Conservation (phyloP, 2,797 vertebrate species). For the Artibeus lituratus region DNA sequence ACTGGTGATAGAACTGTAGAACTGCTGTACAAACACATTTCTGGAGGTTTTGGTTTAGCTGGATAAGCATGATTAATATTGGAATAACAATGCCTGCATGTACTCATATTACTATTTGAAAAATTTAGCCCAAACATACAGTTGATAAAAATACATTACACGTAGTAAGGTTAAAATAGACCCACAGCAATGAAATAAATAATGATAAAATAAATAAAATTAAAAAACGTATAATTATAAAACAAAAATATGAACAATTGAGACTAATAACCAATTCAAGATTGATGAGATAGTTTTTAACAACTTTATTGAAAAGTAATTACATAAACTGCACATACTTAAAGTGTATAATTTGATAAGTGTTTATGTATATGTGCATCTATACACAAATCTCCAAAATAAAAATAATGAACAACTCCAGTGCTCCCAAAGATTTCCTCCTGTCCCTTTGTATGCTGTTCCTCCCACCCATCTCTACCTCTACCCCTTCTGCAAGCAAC, state of each 20-base stretch:
- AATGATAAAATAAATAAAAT: background rate
- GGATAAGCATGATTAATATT: background rate
- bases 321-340: background rate
- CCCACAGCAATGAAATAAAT: background rate
- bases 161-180: background rate
- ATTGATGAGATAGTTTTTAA: background rate
- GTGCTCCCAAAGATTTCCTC: background rate
- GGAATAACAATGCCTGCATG: background rate
- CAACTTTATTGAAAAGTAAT: background rate
- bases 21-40: background rate
- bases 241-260: background rate
- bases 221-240: background rate
- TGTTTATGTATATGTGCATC: background rate
- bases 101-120: background rate
- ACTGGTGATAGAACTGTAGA: background rate
- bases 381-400: background rate
- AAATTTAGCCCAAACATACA: background rate
- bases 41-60: background rate
- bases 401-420: background rate
- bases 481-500: background rate
- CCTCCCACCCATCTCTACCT: background rate
- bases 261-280: background rate
- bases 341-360: background rate
- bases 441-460: background rate
- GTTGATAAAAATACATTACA: background rate